Evolutionary conservation across 2,888 invertebrate species (phyloP), one percentile per base, ranked within the genome.

Genomic region (Mesorhabditis spiculigera): DNA sequence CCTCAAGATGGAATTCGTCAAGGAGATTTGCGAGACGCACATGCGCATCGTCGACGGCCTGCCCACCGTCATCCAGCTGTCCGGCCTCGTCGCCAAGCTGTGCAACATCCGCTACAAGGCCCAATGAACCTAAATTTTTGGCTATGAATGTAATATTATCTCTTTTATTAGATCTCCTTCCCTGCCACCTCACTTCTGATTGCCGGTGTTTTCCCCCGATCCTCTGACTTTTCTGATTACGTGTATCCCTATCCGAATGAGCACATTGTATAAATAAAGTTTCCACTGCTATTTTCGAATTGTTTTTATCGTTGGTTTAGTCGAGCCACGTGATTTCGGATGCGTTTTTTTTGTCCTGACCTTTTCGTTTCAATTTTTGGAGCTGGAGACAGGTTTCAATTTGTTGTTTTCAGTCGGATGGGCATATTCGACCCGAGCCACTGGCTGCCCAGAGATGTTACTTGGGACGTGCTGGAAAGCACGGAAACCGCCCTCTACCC

Each of bases 11-110:
- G 91, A 91, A 81, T 93, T 93, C 87, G 90, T 96, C 74, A 91
- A 93, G 87, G 93, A 95, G 90, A 93, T 96, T 83, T 96, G 94
- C 10, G 87, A 91, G 62, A 92, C 93, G 4, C 95, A 97, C 87
- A 90, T 94, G 90, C 90, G 92, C 83, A 92, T 94, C 71, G 91
- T 93, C 0, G 93, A 94, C 87, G 97, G 97, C 42, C 89, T 93
- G 61, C 68, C 79, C 3, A 91, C 93, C 5, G 89, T 95, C 78
- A 88, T 97, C 77, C 97, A 98, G 89, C 90, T 97, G 88, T 92
- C 94, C 4, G 94, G 92, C 62, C 89, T 97, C 75, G 88, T 96
- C 74, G 93, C 94, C 3, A 90, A 92, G 78, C 88, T 95, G 73
- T 95, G 95, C 87, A 50, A 50, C n/a, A n/a, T 50, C n/a, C 58